A percentile compares a stretch with the other conserved stretches of the same genome.
Conservation (phyloP, 1,140 invertebrate species). For the Drosophila tristis region DNA sequence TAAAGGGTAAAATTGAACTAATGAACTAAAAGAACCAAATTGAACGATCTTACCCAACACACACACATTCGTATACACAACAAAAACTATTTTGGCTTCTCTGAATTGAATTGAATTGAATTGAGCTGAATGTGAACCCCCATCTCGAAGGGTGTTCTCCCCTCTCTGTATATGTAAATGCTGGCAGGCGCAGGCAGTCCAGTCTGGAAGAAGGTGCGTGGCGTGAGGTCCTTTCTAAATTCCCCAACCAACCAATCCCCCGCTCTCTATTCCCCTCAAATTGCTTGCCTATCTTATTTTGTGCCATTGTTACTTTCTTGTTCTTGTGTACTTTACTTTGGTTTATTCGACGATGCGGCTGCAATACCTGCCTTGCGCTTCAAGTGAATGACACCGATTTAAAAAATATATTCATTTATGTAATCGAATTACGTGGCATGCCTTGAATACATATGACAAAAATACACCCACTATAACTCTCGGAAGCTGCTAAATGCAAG, state of each 20-base stretch:
- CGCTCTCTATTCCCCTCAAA: constrained; percentile 21
- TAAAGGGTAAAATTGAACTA: too few relatives aligned
- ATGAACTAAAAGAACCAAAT: too few relatives aligned
- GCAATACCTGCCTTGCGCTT: constrained; percentile 33
- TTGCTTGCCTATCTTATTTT: constrained; percentile 63
- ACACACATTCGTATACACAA: constrained; percentile 34
- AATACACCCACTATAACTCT: constrained; percentile 26
- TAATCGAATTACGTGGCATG: constrained; percentile 31
- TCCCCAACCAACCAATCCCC: constrained; percentile 18
- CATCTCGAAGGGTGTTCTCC: background rate
- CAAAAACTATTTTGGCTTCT: constrained; percentile 74
- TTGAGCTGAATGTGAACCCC: background rate
- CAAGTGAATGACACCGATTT: constrained; percentile 7
- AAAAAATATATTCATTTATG: background rate
- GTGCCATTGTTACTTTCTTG: constrained; percentile 52
- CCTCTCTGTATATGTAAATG: constrained; percentile 12
- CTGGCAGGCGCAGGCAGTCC: constrained; percentile 25
- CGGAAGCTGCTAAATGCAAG: constrained; percentile 33
- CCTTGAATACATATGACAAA: constrained; percentile 9
- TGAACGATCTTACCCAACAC: too few relatives aligned
- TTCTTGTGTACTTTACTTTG: constrained; percentile 47
- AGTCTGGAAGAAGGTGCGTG: constrained; percentile 52
- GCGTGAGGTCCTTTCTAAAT: constrained; percentile 47
- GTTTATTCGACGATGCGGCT: constrained; percentile 32
- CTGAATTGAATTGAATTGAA: background rate